Evolutionary conservation across 1,140 invertebrate genomes (phyloP), one percentile per base, ranked within the genome.

Genomic region (Aporrectodea caliginosa): DNA sequence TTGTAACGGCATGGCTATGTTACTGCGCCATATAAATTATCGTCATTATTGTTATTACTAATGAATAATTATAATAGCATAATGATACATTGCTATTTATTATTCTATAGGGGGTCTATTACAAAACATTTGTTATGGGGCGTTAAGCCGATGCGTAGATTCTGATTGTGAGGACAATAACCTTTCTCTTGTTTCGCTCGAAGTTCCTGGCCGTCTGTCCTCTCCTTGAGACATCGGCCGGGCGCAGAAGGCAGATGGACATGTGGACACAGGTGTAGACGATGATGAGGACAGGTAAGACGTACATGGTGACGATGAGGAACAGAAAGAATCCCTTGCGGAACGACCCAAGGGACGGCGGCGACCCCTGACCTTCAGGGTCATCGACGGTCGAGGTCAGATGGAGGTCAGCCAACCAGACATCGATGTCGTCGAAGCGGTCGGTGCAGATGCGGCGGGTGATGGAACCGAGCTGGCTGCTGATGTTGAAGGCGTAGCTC

Each of bases 301-400:
- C 75, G 81, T 90, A 90, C 77, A 90, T 87, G 72, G 85, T 82
- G 69, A 89, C 69, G 80, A 90, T 89, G 0, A 90, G 83, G 78
- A 89, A 87, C 1, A 90, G 82, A 81, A 86, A 90, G 80, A 88
- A 90, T 1, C 82, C 85, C 2, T 79, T 83, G 0, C 90, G 84
- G 71, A 90, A 89, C 2, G 80, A 79, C 16, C 84, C 85, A 1
- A 80, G 79, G 29, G 78, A 69, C 16, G 75, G 33, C 14, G 72
- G 22, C 14, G 72, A 16, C 2, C 81, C 80, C 16, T 76, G 35
- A 1, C 84, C 84, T 33, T 83, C 83, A n/a, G n/a, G n/a, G n/a
- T n/a, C n/a, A n/a, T n/a, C n/a, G n/a, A n/a, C n/a, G n/a, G n/a
- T n/a, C n/a, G n/a, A n/a, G n/a, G n/a, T n/a, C n/a, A n/a, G n/a